Conservation (phyloP, 2,797 vertebrate species). For the Geotrypetes seraphini region DNA sequence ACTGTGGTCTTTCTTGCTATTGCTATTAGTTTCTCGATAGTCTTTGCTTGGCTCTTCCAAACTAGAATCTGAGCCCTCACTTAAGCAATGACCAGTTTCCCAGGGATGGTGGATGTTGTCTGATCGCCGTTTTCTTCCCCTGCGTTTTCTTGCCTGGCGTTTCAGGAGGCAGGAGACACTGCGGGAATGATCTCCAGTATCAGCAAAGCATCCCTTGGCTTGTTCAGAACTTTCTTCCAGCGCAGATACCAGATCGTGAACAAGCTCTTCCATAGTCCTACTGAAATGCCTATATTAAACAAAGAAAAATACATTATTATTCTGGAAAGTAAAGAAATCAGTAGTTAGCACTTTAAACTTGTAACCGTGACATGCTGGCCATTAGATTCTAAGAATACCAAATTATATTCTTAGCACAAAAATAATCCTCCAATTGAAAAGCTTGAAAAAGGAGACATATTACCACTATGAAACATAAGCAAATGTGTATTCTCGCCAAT, state of each 20-base stretch:
- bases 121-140: conserved; percentile 83
- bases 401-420: no score
- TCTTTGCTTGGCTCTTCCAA: conserved; percentile 85
- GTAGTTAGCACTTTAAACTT: no score
- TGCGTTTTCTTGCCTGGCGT: conserved; percentile 84
- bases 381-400: no score
- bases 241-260: conserved; percentile 94
- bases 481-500: no score
- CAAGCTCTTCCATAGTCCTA: conserved; percentile 95
- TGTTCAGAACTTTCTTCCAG: conserved; percentile 79
- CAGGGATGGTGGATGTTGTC: conserved; percentile 81
- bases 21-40: conserved; percentile 64
- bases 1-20: conserved; percentile 78
- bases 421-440: no score
- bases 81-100: conserved; percentile 83
- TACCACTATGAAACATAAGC: no score
- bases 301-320: neutral
- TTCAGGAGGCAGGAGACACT: conserved; percentile 84
- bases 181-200: conserved; percentile 82
- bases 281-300: conserved; percentile 77
- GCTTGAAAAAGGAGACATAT: no score
- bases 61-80: conserved; percentile 93
- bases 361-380: no score
- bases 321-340: neutral
- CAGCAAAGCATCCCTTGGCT: conserved; percentile 83